phyloP scores from a whole-genome alignment of 2,888 invertebrate species.

The Bombylius discolor region DNA sequence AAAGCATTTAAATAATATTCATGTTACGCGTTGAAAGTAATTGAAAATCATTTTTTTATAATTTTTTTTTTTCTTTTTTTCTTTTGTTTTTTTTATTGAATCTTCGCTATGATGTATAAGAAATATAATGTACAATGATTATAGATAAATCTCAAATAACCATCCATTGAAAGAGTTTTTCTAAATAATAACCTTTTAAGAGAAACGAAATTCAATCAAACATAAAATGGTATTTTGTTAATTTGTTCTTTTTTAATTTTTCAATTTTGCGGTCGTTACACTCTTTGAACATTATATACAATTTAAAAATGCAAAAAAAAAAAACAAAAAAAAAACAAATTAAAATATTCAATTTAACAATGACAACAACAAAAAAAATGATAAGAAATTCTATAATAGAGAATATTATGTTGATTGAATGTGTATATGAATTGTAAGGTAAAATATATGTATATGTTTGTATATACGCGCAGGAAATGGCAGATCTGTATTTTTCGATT shows the following conservation, averaged over 20 bases:
- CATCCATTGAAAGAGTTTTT: slow-evolving; percentile 4
- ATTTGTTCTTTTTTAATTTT: neutral
- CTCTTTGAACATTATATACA: neutral
- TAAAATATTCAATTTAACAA: too few relatives aligned
- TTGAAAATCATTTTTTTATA: neutral
- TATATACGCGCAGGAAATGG: neutral
- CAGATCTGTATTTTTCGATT: neutral
- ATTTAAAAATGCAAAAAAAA: too few relatives aligned
- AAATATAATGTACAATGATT: too few relatives aligned
- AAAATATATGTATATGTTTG: too few relatives aligned
- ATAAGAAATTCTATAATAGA: too few relatives aligned
- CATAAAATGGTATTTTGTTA: slow-evolving; percentile 7
- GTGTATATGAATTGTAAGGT: too few relatives aligned
- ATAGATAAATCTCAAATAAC: too few relatives aligned
- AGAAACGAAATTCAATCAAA: slow-evolving; percentile 8
- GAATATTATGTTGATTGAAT: too few relatives aligned
- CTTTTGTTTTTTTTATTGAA: neutral
- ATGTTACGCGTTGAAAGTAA: neutral
- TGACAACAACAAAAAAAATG: too few relatives aligned
- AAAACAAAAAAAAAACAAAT: too few relatives aligned
- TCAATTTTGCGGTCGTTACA: slow-evolving; percentile 1
- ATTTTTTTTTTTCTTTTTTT: neutral
- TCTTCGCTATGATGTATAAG: too few relatives aligned
- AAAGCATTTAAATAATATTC: neutral
- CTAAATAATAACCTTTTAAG: slow-evolving; percentile 9